Base-by-base conservation (phyloP, 2,888 invertebrate species). In the Schizotus pectinicornis region DNA sequence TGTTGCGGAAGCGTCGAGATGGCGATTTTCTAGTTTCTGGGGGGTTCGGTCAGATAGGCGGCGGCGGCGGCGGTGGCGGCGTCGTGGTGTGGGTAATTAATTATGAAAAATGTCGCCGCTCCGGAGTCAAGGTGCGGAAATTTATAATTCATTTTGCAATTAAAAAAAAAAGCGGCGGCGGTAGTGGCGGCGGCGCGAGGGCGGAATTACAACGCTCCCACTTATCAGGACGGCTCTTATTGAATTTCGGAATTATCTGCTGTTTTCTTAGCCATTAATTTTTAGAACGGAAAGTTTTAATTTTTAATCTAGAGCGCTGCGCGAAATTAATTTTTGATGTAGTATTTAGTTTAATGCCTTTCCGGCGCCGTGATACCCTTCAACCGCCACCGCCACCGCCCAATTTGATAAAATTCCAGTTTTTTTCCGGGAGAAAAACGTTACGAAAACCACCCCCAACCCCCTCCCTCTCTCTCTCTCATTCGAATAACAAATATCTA, bases 201-300 rank as follows among this genome's bases (percentile, higher is more conserved):
- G 41, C 56, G 61, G 61, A 63, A 62, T 61, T 61, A 64, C 58
- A 61, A 61, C 63, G 61, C 64, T 53, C 45, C 59, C 59, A 68
- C 65, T 61, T 65, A 67, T 65, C 66, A 70, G 64, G 65, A 67
- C 64, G 69, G 69, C 67, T 74, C 73, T 74, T 76, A 77, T 78
- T 76, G 77, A 76, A 77, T 77, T 77, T 74, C 67, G 69, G 71
- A 77, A 78, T 78, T 78, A 78, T 78, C 78, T 78, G 71, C 75
- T 76, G 77, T 78, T 78, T 78, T 78, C 78, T 77, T 77, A 75
- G 69, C 77, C 78, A 78, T 78, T 78, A 77, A 78, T 77, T 77
- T 75, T 74, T 72, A 70, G 70, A 72, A 72, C 73, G 75, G 72
- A 74, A 77, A 77, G 73, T 78, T 78, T 77, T 75, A 76, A 77